Evolutionary conservation across 2,797 vertebrate genomes (phyloP).

Genomic region (Crenichthys baileyi): DNA sequence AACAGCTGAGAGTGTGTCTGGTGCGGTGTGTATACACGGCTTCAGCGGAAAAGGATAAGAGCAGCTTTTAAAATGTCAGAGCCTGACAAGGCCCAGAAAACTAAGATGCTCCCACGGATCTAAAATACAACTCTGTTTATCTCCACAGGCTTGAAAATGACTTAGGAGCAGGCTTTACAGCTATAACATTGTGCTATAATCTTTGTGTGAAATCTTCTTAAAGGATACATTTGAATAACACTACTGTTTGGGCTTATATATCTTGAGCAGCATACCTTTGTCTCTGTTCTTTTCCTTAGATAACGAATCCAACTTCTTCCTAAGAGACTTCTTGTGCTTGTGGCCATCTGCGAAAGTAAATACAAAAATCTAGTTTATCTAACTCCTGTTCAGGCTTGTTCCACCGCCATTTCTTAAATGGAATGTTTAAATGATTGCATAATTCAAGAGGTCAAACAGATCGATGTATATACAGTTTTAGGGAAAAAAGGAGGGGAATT

Average conservation of each 20-base stretch:
- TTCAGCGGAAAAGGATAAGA: slow-evolving; percentile 53
- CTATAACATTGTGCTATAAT: not conserved
- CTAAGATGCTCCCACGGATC: slow-evolving; percentile 18
- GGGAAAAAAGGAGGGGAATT: not conserved
- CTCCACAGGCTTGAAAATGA: slow-evolving; percentile 4
- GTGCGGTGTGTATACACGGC: slow-evolving; percentile 53
- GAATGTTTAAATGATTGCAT: not conserved
- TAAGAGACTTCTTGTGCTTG: slow-evolving; percentile 94
- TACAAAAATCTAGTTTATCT: slow-evolving; percentile 8
- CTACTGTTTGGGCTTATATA: not conserved
- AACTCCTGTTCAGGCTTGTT: slow-evolving; percentile 1
- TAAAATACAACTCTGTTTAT: slow-evolving; percentile 46
- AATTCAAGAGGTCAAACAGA: not conserved
- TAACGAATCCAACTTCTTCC: slow-evolving; percentile 96
- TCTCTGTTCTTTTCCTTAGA: slow-evolving; percentile 97
- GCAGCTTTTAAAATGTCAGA: slow-evolving; percentile 52
- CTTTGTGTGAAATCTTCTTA: not conserved
- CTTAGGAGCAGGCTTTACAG: not conserved
- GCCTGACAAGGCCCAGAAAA: slow-evolving; percentile 42
- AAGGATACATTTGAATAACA: slow-evolving; percentile 2
- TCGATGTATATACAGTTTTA: not conserved
- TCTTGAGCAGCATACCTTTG: slow-evolving; percentile 78
- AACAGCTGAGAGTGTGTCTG: slow-evolving; percentile 54
- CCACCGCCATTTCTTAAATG: not conserved
- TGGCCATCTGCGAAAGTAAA: slow-evolving; percentile 87